Conservation (phyloP, 2,888 invertebrate species). For the Trichacis sp. region DNA sequence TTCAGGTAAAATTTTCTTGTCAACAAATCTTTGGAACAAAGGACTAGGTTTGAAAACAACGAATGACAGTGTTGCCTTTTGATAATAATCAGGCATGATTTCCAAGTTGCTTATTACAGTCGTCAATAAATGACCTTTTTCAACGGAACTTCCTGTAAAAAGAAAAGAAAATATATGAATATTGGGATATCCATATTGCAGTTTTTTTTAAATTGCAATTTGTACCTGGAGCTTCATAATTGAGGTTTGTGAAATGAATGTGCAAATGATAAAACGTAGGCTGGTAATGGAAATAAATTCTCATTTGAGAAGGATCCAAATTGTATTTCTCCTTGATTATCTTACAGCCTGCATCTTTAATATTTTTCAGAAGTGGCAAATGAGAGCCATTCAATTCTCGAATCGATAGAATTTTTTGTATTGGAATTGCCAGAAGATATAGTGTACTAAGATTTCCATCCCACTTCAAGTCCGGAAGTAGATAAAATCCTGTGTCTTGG, state of each 20-base stretch:
- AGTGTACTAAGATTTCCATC: conserved; percentile 85
- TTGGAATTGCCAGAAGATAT: conserved; percentile 86
- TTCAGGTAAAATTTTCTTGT: conserved; percentile 70
- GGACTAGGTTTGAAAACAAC: conserved; percentile 82
- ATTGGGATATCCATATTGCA: too few relatives aligned
- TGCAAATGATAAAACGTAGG: conserved; percentile 98
- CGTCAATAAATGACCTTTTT: conserved; percentile 88
- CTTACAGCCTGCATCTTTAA: conserved; percentile 79
- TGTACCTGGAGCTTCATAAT: conserved; percentile 81
- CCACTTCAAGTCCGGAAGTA: conserved; percentile 97
- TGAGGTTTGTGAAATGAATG: conserved; percentile 88
- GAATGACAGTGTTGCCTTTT: conserved; percentile 84
- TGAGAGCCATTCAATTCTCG: conserved; percentile 85
- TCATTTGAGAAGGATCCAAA: conserved; percentile 78
- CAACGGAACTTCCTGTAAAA: conserved; percentile 79
- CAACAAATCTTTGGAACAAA: conserved; percentile 76
- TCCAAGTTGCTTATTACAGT: conserved; percentile 93
- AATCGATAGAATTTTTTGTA: conserved; percentile 82
- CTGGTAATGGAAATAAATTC: conserved; percentile 94
- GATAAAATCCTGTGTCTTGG: conserved; percentile 84
- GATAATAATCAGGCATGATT: conserved; percentile 85
- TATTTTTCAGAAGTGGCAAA: conserved; percentile 85
- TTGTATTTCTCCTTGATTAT: conserved; percentile 82
- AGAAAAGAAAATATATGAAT: too few relatives aligned
- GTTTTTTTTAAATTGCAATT: too few relatives aligned